These are phyloP conservation scores for Crotalus tigris DNA, from an alignment of 2,113 vertebrate species.

Conservation along the genomic window DNA sequence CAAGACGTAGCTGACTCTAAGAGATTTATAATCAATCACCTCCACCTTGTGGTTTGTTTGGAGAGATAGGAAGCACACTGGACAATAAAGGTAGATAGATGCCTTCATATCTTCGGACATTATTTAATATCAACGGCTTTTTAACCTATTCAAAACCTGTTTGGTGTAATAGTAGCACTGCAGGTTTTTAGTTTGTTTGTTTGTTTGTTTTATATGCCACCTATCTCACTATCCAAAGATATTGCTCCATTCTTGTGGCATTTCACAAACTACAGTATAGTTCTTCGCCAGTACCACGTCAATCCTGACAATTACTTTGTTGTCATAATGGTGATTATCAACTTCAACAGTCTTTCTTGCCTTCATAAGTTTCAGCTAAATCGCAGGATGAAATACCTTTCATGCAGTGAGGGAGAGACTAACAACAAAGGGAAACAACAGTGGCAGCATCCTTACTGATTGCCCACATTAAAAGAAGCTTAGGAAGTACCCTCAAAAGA, in stretches of 20 bases:
- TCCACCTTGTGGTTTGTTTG: constrained; percentile 17
- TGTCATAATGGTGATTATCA: not conserved
- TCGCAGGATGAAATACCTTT: not conserved
- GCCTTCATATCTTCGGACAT: not conserved
- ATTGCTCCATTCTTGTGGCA: not conserved
- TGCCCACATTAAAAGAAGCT: not conserved
- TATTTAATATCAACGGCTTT: not conserved
- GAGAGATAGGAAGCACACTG: not conserved
- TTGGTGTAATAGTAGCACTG: not conserved
- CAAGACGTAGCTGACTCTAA: not conserved
- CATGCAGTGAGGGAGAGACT: not conserved
- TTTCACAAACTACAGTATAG: not conserved
- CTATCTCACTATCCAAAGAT: not conserved
- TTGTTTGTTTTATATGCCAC: too few relatives aligned
- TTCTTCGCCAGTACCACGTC: not conserved
- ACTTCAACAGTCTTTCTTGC: not conserved
- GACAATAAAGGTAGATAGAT: not conserved
- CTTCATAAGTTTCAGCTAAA: not conserved
- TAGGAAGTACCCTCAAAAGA: not conserved
- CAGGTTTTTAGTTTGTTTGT: not conserved
- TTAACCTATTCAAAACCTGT: not conserved
- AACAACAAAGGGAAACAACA: not conserved
- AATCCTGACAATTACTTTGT: not conserved
- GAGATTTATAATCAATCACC: not conserved
- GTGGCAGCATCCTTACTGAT: not conserved